phyloP scores from a whole-genome alignment of 2,797 vertebrate species.

The Naso thynnoides region DNA sequence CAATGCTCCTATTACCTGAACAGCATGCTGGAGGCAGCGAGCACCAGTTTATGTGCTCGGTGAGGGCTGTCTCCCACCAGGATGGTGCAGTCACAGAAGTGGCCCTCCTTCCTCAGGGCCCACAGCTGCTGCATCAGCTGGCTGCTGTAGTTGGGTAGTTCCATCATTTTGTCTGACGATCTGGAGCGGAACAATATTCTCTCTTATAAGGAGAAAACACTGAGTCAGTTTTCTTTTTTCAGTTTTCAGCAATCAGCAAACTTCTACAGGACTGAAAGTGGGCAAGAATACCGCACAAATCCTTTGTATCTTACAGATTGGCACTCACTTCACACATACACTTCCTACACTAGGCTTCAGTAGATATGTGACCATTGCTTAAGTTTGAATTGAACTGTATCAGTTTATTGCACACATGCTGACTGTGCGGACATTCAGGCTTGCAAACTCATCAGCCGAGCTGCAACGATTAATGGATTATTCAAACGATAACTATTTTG shows the following conservation, averaged over 20 bases:
- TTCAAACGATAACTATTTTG: no score
- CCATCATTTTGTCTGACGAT: slow-evolving; percentile 73
- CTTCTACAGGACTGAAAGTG: no score
- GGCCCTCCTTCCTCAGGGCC: slow-evolving; percentile 87
- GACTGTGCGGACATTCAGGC: no score
- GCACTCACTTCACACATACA: no score
- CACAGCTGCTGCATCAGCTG: slow-evolving; percentile 92
- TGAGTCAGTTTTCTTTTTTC: not conserved
- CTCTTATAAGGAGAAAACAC: slow-evolving; percentile 4
- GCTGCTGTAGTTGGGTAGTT: slow-evolving; percentile 89
- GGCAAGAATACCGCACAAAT: no score
- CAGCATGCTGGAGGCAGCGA: slow-evolving; percentile 91
- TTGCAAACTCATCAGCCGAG: no score
- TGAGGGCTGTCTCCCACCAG: slow-evolving; percentile 86
- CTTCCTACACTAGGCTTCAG: no score
- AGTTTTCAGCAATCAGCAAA: slow-evolving; percentile 29
- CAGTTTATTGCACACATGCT: no score
- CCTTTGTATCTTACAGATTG: no score
- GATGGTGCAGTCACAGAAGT: slow-evolving; percentile 91
- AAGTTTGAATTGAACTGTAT: no score
- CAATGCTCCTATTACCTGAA: slow-evolving; percentile 79
- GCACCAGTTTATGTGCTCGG: slow-evolving; percentile 88
- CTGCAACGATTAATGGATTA: no score
- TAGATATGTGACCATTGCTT: no score
- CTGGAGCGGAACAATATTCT: not conserved